Conservation (phyloP, 2,113 vertebrate genomes). For the Lipophrys pholis region DNA sequence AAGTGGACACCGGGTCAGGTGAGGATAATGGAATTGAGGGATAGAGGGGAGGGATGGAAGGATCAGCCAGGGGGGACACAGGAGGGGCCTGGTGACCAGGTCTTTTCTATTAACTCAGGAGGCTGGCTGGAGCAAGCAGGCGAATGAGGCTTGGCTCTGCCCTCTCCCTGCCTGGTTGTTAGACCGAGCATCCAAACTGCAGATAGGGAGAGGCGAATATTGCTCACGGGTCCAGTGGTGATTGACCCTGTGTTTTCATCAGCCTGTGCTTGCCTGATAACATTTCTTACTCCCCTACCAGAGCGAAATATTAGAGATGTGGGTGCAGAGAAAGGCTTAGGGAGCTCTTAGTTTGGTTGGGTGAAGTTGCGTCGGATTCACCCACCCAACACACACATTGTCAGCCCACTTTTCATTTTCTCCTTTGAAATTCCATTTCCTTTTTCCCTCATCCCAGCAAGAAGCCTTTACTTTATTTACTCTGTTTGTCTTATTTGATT, state of each 20-base stretch:
- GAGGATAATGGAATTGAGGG: conserved; percentile 78
- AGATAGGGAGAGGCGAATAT: conserved; percentile 65
- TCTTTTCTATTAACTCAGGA: conserved; percentile 82
- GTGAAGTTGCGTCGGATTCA: conserved; percentile 27
- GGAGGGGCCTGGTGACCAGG: conserved; percentile 70
- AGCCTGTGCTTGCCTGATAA: conserved; percentile 72
- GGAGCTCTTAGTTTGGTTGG: conserved; percentile 51
- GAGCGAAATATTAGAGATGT: conserved; percentile 55
- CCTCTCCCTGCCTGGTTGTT: conserved; percentile 54
- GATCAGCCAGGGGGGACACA: conserved; percentile 53
- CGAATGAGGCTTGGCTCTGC: conserved; percentile 57
- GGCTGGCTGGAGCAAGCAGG: conserved; percentile 45
- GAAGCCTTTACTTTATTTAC: conserved; percentile 26
- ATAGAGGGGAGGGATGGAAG: conserved; percentile 46
- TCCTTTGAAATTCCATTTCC: conserved; percentile 26
- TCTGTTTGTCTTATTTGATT: conserved; percentile 28
- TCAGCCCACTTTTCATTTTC: conserved; percentile 38
- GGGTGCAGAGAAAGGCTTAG: conserved; percentile 40
- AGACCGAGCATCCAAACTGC: conserved; percentile 50
- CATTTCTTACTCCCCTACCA: conserved; percentile 53
- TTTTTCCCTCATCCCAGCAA: conserved; percentile 2
- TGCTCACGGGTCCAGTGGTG: conserved; percentile 65
- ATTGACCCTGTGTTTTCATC: conserved; percentile 81
- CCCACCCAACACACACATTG: not conserved
- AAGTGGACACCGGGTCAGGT: conserved; percentile 68